These are phyloP conservation scores for Pteromalus puparum DNA, from an alignment of 1,140 invertebrate genomes.

Conservation along the genomic window DNA sequence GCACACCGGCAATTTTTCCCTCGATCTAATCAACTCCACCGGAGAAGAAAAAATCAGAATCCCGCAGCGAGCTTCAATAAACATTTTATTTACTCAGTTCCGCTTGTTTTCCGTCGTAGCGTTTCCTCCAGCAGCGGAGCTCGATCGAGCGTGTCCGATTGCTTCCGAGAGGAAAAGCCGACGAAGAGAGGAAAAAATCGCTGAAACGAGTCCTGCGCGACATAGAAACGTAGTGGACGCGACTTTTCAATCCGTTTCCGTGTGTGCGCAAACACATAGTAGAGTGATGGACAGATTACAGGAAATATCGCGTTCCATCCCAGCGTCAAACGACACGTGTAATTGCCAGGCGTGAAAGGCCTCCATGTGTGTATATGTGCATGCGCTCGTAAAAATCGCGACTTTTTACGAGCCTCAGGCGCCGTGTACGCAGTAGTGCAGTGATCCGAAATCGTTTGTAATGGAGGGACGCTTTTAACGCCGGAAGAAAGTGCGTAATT, in stretches of 20 bases:
- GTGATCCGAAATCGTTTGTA: not conserved
- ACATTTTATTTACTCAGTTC: slow-evolving; percentile 19
- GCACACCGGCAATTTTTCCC: no score
- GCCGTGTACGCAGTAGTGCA: no score
- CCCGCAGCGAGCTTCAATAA: not conserved
- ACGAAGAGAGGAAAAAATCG: not conserved
- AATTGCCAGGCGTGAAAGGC: slow-evolving; percentile 17
- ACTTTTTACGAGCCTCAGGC: no score
- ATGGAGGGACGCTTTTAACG: not conserved
- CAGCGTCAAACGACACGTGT: not conserved
- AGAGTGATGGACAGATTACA: not conserved
- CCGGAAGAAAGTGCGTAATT: not conserved
- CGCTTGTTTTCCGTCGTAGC: not conserved
- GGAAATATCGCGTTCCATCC: slow-evolving; percentile 8
- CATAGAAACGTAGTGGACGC: not conserved
- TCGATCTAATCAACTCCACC: no score
- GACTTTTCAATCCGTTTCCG: slow-evolving; percentile 14
- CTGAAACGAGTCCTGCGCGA: not conserved
- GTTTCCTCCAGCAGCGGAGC: not conserved
- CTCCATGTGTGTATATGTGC: not conserved
- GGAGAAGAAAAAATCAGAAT: not conserved
- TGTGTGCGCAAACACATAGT: not conserved
- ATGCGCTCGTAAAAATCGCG: not conserved
- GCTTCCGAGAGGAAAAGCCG: slow-evolving; percentile 19
- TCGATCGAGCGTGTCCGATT: slow-evolving; percentile 14